Conservation (phyloP, 2,888 invertebrate genomes). For the Sepiola atlantica region DNA sequence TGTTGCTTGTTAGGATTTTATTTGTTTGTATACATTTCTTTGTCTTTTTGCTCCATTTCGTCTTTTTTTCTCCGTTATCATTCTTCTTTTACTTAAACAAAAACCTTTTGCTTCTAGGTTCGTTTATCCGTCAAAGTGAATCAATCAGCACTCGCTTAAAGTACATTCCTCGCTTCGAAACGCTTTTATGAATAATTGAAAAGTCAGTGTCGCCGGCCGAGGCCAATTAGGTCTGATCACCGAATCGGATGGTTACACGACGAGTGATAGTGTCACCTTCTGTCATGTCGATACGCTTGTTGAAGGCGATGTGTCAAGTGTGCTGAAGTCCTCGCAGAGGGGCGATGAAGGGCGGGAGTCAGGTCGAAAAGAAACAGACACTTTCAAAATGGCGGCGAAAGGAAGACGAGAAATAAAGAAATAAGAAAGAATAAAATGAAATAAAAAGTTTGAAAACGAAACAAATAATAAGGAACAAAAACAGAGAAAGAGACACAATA, state of each 20-base stretch:
- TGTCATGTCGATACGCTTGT: not conserved
- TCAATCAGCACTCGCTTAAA: not conserved
- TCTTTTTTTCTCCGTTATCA: not conserved
- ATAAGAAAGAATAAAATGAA: no score
- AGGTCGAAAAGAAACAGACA: not conserved
- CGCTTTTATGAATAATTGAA: no score
- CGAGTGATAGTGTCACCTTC: not conserved
- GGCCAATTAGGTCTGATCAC: no score
- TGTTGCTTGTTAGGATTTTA: not conserved
- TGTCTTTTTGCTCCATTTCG: no score
- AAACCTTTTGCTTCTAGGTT: not conserved
- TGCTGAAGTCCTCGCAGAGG: not conserved
- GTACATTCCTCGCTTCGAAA: not conserved
- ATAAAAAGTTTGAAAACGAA: no score
- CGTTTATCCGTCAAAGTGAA: not conserved
- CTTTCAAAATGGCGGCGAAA: not conserved
- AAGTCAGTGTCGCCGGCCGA: no score
- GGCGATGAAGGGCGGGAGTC: no score
- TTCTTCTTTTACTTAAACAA: not conserved
- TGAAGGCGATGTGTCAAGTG: not conserved
- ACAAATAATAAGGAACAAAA: no score
- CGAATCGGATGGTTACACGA: not conserved
- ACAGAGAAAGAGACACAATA: not conserved
- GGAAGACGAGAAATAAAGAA: no score
- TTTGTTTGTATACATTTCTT: not conserved